Evolutionary conservation across 2,797 vertebrate species (phyloP).

Genomic region (Potorous gilbertii): DNA sequence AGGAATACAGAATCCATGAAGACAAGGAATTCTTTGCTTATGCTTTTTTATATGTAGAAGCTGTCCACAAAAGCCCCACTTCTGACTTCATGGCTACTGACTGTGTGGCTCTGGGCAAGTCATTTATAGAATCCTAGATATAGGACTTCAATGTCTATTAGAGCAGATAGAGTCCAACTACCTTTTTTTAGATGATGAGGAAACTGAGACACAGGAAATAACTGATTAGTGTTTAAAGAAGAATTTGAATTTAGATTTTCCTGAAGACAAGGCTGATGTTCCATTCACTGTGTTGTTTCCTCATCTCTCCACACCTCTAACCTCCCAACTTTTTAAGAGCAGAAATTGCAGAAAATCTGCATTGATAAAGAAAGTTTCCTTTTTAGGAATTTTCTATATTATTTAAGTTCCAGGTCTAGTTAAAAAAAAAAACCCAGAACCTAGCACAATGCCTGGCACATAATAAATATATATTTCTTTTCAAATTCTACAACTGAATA

Average conservation of each 20-base stretch:
- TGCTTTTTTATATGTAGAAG: background rate
- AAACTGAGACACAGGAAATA: background rate
- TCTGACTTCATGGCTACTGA: background rate
- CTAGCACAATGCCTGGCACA: background rate
- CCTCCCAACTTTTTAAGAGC: background rate
- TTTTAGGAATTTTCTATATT: background rate
- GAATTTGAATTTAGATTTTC: background rate
- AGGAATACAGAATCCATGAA: background rate
- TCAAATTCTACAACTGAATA: slow-evolving; percentile 11
- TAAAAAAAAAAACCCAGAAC: background rate
- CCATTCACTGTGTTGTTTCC: background rate
- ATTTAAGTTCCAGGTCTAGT: background rate
- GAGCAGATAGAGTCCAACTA: background rate
- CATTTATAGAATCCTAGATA: background rate
- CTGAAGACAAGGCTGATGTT: background rate
- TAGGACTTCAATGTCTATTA: background rate
- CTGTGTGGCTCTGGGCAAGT: background rate
- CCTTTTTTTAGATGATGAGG: background rate
- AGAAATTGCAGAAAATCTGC: background rate
- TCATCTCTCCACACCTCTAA: background rate
- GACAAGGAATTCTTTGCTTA: background rate
- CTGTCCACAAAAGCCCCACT: background rate
- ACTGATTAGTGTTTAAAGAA: background rate
- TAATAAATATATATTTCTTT: background rate
- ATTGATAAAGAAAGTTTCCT: background rate